Base-by-base conservation (phyloP, 2,797 vertebrate genomes). In the Enoplosus armatus region DNA sequence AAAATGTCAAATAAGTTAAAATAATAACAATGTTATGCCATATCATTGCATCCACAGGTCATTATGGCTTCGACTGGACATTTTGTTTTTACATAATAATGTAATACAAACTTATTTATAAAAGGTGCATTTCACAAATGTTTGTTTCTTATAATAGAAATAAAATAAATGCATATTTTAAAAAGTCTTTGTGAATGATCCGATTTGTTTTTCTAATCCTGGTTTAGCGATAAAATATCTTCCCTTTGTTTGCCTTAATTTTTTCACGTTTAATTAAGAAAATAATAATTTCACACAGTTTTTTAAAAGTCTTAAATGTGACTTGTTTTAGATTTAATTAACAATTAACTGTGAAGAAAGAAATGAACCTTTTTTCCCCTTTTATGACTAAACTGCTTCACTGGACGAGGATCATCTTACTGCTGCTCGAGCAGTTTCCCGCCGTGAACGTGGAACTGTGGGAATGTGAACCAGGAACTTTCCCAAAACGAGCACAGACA, bases 391-490 rank as follows among this genome's bases (percentile, higher is more conserved):
- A 33, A 51, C 20, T 33, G 6, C 22, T 27, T n/a, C 8, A 31
- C 12, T n/a, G 63, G 48, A 43, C 3, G 4, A 16, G 39, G 4
- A 33, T 61, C 8, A 54, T 50, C 43, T 18, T 20, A 22, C 3
- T 26, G 26, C 8, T 51, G 26, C 45, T 39, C 51, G 27, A 53
- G 9, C 11, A 15, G 51, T 9, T 15, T n/a, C n/a, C 8, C 6
- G 48, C 11, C 27, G 26, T 56, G 39, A 63, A 63, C 29, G 33
- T 51, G 16, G 3, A 54, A 45, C n/a, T 71, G 53, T 51, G 35
- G 35, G 33, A 60, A 63, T 45, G 29, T 59, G 55, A 58, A 66
- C 37, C 20, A 69, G 22, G 54, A n/a, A 31, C 18, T 18, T n/a
- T 53, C 4, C 16, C 39, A 55, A 1, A 55, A 45, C 59, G 37